Evolutionary conservation across 2,113 vertebrate species (phyloP).

Genomic region (Chloropsis cyanopogon): DNA sequence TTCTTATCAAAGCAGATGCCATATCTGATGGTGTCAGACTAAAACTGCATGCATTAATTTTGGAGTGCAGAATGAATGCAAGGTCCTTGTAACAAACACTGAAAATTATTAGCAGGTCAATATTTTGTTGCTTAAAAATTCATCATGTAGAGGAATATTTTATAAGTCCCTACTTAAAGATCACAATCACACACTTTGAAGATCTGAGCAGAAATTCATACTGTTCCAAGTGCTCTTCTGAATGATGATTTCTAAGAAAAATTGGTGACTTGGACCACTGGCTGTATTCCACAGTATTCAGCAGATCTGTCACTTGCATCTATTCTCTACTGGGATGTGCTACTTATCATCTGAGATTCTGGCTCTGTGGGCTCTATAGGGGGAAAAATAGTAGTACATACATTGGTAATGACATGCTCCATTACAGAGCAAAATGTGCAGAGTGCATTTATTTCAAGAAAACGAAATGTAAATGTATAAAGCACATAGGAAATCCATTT

Average conservation of each 20-base stretch:
- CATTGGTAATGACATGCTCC: conserved; percentile 36
- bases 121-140: neutral
- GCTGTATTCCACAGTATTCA: neutral
- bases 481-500: conserved; percentile 66
- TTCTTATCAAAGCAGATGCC: conserved; percentile 4
- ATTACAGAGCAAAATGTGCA: conserved; percentile 63
- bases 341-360: conserved; percentile 32
- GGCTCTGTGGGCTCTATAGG: conserved; percentile 6
- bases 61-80: neutral
- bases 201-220: neutral
- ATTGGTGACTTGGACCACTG: neutral
- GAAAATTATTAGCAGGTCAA: neutral
- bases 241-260: conserved; percentile 4
- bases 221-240: neutral
- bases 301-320: conserved; percentile 28
- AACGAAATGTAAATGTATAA: neutral
- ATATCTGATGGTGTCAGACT: neutral
- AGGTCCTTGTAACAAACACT: neutral
- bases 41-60: conserved; percentile 22
- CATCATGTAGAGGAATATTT: neutral
- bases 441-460: conserved; percentile 33
- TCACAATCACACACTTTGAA: neutral
- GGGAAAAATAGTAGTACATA: conserved; percentile 39
- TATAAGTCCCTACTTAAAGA: neutral
- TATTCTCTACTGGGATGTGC: neutral